These are phyloP conservation scores for Jacana jacana DNA, from an alignment of 2,113 vertebrate species.

Conservation along the genomic window DNA sequence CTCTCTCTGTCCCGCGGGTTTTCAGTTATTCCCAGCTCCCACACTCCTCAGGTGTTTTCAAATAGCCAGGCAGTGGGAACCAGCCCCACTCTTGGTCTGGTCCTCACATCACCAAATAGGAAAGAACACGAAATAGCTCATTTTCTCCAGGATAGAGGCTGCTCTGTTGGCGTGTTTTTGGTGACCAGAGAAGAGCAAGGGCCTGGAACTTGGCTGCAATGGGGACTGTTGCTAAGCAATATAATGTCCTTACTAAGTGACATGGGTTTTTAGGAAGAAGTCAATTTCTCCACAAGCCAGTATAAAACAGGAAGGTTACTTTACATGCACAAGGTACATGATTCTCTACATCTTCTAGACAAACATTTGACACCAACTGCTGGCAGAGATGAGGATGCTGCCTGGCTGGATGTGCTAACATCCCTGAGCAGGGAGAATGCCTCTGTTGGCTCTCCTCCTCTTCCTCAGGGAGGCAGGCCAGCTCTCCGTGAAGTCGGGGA, in stretches of 20 bases:
- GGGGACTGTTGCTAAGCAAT: conserved; percentile 2
- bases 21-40: background rate
- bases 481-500: background rate
- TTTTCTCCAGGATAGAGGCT: background rate
- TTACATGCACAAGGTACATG: background rate
- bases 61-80: background rate
- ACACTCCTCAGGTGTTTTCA: background rate
- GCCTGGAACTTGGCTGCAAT: background rate
- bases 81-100: background rate
- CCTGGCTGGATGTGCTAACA: background rate
- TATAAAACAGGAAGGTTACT: background rate
- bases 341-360: background rate
- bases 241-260: background rate
- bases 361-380: background rate
- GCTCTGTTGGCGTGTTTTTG: background rate
- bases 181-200: background rate
- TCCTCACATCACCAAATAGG: fast-evolving
- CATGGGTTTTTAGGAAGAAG: background rate
- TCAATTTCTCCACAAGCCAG: background rate
- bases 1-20: background rate
- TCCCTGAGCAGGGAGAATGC: background rate
- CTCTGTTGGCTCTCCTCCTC: background rate
- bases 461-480: background rate
- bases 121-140: background rate
- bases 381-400: background rate